Percentiles rank a stretch among this genome's conserved stretches.
phyloP scores from a whole-genome alignment of 2,797 vertebrate genomes.

The Prunella strophiata region DNA sequence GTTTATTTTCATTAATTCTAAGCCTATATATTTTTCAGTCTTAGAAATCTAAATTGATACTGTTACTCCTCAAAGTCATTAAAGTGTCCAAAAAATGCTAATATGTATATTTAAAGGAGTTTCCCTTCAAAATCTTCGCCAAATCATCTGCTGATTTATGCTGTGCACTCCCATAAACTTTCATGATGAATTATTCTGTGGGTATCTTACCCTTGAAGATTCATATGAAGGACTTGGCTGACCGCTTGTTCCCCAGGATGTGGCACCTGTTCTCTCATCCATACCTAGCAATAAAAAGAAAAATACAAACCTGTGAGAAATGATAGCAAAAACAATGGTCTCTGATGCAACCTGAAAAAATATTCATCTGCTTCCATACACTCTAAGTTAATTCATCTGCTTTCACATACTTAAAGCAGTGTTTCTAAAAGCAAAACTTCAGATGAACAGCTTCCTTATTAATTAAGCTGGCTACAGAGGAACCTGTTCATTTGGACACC shows the following conservation, averaged over 20 bases:
- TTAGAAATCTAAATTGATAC: background rate
- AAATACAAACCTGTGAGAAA: background rate
- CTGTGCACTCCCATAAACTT: background rate
- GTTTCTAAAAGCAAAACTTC: conserved; percentile 21
- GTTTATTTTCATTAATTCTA: background rate
- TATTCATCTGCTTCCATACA: background rate
- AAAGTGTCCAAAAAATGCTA: background rate
- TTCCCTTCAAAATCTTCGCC: background rate
- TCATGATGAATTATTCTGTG: background rate
- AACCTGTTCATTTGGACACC: conserved; percentile 48
- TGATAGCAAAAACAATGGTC: background rate
- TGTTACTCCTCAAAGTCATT: background rate
- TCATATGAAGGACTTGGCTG: conserved; percentile 93
- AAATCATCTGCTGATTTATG: background rate
- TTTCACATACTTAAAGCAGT: background rate
- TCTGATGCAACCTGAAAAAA: background rate
- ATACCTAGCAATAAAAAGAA: conserved; percentile 85
- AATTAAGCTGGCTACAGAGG: conserved; percentile 8
- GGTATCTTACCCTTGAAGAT: conserved; percentile 91
- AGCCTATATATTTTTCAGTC: background rate
- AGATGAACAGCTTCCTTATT: background rate
- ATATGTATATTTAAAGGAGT: background rate
- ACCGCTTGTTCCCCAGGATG: conserved; percentile 92
- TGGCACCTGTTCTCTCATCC: conserved; percentile 90
- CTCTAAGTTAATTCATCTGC: background rate